Evolutionary conservation across 2,888 invertebrate genomes (phyloP), one percentile per base, ranked within the genome.

Genomic region (Cerceris ruficornis): DNA sequence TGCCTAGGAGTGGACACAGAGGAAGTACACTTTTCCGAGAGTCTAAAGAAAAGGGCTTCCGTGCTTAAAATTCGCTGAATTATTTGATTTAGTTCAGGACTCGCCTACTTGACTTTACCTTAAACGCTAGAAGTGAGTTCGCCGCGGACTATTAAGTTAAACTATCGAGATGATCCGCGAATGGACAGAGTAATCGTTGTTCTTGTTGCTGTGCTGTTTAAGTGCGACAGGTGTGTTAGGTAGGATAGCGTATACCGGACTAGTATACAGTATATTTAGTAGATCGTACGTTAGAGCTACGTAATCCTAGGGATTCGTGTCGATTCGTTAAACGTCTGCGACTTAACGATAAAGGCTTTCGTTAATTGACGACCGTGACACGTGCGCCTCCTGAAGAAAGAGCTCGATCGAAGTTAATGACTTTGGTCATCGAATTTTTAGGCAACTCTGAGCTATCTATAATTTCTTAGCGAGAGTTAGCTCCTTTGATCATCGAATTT

Each of bases 241-340:
- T 89, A 90, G 89, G 90, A 90, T 86, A 88, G 90, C 87, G 90
- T 91, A 90, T 90, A 91, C 90, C 90, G 88, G 91, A 90, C 91
- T 91, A 91, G 91, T 89, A 88, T 90, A 90, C 89, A 87, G 66
- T 84, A 86, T 80, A n/a, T 80, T 57, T 75, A 66, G 57, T 64
- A 73, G 60, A 58, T 71, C 58, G 49, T 72, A 77, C 68, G 71
- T 70, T 74, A 83, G 55, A 69, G 67, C 50, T 41, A 64, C 57
- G 50, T 64, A 77, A 73, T 59, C 59, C 61, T 69, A 77, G n/a
- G 61, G 67, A 74, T 60, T 66, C 72, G 59, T 67, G 66, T 78
- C 73, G 69, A 71, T 75, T 71, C 68, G 57, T 74, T 69, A 68
- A 59, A 70, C 15, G 55, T 71, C 54, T 41, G 57, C 60, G 41